Conservation (phyloP, 2,888 invertebrate species). For the Drosophila putrida region DNA sequence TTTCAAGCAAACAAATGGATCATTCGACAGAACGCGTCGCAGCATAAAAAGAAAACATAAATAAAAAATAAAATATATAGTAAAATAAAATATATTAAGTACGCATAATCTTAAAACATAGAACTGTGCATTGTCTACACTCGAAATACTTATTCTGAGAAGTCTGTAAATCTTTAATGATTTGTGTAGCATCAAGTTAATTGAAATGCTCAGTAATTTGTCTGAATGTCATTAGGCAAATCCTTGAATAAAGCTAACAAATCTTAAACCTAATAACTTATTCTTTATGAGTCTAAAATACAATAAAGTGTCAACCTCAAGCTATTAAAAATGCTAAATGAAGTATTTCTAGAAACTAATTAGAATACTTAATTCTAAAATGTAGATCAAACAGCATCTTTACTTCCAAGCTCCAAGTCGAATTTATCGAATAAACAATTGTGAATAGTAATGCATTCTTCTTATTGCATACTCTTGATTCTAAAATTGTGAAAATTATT, state of each 20-base stretch:
- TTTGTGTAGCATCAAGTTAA: conserved; percentile 54
- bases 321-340: no score
- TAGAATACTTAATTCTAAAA: no score
- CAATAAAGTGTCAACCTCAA: no score
- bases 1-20: conserved; percentile 52
- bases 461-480: no score
- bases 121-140: conserved; percentile 3
- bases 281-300: no score
- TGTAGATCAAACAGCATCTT: no score
- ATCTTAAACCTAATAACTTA: background rate
- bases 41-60: conserved; percentile 20
- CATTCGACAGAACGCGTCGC: conserved; percentile 29
- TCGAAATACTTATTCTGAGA: conserved; percentile 17
- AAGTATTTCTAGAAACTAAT: no score
- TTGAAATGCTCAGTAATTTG: conserved; percentile 12
- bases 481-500: no score
- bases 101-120: conserved; percentile 10
- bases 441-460: no score
- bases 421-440: no score
- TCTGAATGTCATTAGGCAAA: background rate
- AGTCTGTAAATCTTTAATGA: conserved; percentile 38
- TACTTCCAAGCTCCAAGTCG: no score
- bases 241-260: background rate
- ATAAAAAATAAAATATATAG: background rate
- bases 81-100: conserved; percentile 14